Evolutionary conservation across 2,888 invertebrate genomes (phyloP).

Genomic region (Tiliacea aurago): DNA sequence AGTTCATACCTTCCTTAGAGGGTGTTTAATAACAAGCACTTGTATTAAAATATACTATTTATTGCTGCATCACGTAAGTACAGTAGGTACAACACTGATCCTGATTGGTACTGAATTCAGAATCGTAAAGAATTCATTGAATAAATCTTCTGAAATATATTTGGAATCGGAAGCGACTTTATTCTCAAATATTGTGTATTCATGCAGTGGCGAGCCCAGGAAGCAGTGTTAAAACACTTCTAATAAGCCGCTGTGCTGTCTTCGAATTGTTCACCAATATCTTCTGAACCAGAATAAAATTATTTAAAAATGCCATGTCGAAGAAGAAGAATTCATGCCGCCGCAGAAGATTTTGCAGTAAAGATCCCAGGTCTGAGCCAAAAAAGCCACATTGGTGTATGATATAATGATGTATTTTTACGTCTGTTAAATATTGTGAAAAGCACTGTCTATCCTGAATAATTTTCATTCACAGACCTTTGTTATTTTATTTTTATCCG

Average conservation of each 20-base stretch:
- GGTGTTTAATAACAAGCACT: constrained; percentile 46
- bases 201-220: background rate
- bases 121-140: constrained; percentile 4
- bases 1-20: background rate
- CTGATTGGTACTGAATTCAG: background rate
- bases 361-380: background rate
- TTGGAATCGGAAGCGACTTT: constrained; percentile 10
- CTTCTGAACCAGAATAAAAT: background rate
- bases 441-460: background rate
- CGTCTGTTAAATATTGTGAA: background rate
- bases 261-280: constrained; percentile 11
- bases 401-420: background rate
- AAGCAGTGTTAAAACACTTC: background rate
- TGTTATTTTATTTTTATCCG: background rate
- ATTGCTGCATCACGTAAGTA: constrained; percentile 31
- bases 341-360: background rate
- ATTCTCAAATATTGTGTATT: background rate
- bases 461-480: background rate
- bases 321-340: background rate
- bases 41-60: constrained; percentile 45
- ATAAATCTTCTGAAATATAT: constrained; percentile 14
- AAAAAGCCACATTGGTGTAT: background rate
- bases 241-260: background rate
- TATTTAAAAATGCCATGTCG: background rate
- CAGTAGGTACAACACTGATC: constrained; percentile 23